Percentiles rank a stretch among this genome's conserved stretches.
These are phyloP conservation scores for Perca schrenkii DNA, from an alignment of 2,113 vertebrate genomes.

Conservation along the genomic window DNA sequence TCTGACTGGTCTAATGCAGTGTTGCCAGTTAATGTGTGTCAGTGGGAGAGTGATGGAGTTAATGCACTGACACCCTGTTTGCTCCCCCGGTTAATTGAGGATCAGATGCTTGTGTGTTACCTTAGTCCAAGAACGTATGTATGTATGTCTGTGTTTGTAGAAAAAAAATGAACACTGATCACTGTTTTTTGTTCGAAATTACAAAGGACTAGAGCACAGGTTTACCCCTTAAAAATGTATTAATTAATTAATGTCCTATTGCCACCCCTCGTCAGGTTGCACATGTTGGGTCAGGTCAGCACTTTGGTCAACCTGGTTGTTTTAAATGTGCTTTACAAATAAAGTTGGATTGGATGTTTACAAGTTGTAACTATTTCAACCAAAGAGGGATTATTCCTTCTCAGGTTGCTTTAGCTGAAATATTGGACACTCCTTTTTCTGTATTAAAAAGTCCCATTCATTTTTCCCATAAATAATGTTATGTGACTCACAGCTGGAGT, in stretches of 20 bases:
- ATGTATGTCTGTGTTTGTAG: constrained; percentile 3
- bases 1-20: constrained; percentile 35
- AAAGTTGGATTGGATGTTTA: background rate
- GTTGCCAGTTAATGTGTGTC: constrained; percentile 35
- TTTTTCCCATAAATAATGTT: background rate
- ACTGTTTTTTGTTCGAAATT: background rate
- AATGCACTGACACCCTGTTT: constrained; percentile 25
- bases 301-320: too few species aligned
- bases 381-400: background rate
- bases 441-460: background rate
- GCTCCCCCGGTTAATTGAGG: constrained; percentile 29
- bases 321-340: too few species aligned
- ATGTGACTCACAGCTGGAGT: too few species aligned
- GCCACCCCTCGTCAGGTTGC: background rate
- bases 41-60: constrained; percentile 42
- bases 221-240: background rate
- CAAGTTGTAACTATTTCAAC: background rate
- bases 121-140: background rate
- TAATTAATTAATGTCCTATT: background rate
- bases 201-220: background rate
- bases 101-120: constrained; percentile 48
- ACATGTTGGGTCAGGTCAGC: background rate
- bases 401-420: background rate
- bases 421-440: background rate
- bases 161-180: background rate